Percentiles rank a stretch among this genome's conserved stretches.
phyloP scores from a whole-genome alignment of 2,113 vertebrate species.

The Clupea harengus region DNA sequence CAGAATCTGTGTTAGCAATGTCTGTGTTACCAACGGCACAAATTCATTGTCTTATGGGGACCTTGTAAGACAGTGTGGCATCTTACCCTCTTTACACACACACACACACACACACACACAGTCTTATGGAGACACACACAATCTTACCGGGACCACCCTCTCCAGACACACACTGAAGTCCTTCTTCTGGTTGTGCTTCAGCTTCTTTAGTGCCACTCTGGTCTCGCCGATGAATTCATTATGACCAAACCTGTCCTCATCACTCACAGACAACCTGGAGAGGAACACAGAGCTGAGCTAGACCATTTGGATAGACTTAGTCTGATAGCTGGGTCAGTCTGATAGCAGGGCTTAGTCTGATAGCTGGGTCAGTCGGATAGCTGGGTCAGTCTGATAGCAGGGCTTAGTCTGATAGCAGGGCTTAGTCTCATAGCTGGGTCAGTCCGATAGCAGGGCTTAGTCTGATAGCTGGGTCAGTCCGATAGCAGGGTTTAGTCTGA shows the following conservation, averaged over 20 bases:
- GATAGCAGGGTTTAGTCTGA: background rate
- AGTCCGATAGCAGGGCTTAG: background rate
- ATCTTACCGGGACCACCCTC: conserved; percentile 86
- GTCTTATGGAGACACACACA: background rate
- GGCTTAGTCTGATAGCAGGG: background rate
- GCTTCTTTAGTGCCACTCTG: conserved; percentile 90
- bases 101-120: background rate
- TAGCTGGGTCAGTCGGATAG: background rate
- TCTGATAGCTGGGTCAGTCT: background rate
- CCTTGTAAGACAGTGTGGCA: background rate
- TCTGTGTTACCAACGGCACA: too few relatives aligned
- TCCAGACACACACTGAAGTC: conserved; percentile 95
- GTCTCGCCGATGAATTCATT: conserved; percentile 98
- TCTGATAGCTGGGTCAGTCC: background rate
- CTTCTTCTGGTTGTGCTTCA: conserved; percentile 92
- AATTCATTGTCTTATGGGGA: background rate
- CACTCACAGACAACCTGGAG: conserved; percentile 89
- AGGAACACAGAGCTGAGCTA: conserved; percentile 1
- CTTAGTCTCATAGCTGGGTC: too few relatives aligned
- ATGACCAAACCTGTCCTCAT: conserved; percentile 97
- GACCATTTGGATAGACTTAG: background rate
- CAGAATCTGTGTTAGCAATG: too few relatives aligned
- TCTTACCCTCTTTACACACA: background rate
- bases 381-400: background rate
- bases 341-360: background rate